phyloP scores from a whole-genome alignment of 2,113 vertebrate genomes.

The Cyphomyrus plagiostoma region DNA sequence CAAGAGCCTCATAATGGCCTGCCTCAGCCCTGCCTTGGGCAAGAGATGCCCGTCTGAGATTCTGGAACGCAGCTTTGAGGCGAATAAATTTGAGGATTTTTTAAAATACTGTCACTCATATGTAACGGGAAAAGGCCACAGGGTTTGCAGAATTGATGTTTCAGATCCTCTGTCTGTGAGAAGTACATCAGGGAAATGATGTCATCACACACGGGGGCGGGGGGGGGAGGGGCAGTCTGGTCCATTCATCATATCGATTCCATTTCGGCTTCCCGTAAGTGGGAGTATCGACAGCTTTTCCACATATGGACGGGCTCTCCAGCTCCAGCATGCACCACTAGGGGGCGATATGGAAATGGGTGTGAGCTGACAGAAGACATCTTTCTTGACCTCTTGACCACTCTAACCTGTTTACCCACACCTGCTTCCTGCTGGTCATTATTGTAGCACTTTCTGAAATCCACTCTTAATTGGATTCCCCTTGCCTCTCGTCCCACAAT shows the following conservation, averaged over 20 bases:
- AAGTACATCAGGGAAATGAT: conserved; percentile 34
- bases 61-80: not conserved
- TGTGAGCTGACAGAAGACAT: not conserved
- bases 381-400: conserved; percentile 31
- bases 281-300: conserved; percentile 40
- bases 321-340: not conserved
- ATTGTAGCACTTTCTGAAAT: conserved; percentile 53
- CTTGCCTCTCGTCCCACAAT: conserved; percentile 48
- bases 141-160: not conserved
- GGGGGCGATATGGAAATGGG: not conserved
- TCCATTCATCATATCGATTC: conserved; percentile 46
- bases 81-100: not conserved
- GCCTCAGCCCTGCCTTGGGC: not conserved
- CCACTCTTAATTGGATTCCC: conserved; percentile 57
- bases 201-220: conserved; percentile 23
- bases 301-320: conserved; percentile 38
- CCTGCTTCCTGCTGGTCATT: conserved; percentile 32
- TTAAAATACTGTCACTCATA: not conserved
- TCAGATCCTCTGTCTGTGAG: conserved; percentile 5
- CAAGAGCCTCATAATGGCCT: not conserved
- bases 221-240: conserved; percentile 44
- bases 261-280: conserved; percentile 34
- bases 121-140: not conserved
- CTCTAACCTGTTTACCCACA: conserved; percentile 51
- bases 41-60: not conserved